Evolutionary conservation across 2,797 vertebrate genomes (phyloP).

Genomic region (Benthosema pterotum): DNA sequence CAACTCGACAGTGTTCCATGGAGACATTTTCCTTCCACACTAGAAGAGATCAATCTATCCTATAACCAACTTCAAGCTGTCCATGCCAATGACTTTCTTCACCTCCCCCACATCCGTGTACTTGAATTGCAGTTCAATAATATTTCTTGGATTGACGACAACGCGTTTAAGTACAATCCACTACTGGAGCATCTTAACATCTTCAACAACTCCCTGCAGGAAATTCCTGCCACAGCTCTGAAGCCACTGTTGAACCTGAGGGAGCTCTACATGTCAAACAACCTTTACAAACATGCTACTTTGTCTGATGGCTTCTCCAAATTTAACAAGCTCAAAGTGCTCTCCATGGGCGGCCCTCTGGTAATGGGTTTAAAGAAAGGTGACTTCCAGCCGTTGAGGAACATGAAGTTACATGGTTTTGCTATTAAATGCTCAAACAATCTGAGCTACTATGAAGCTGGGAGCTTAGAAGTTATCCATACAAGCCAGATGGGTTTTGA

Average conservation of each 20-base stretch:
- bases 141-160: conserved; percentile 75
- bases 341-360: conserved; percentile 83
- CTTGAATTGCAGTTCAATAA: conserved; percentile 81
- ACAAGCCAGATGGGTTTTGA: conserved; percentile 79
- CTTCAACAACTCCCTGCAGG: conserved; percentile 84
- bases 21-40: conserved; percentile 59
- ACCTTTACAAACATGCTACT: conserved; percentile 73
- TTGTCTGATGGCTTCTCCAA: conserved; percentile 70
- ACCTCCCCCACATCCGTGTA: conserved; percentile 62
- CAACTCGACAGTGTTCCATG: conserved; percentile 72
- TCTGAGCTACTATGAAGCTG: conserved; percentile 77
- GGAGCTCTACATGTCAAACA: conserved; percentile 82
- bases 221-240: conserved; percentile 78
- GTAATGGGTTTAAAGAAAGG: conserved; percentile 68
- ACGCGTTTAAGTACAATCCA: conserved; percentile 75
- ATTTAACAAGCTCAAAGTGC: conserved; percentile 63
- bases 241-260: conserved; percentile 69
- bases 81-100: conserved; percentile 57
- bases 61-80: conserved; percentile 79
- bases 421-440: conserved; percentile 82
- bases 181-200: conserved; percentile 78
- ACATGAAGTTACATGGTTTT: conserved; percentile 74
- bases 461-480: conserved; percentile 78
- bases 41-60: conserved; percentile 81
- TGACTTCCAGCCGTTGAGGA: conserved; percentile 75